Base-by-base conservation (phyloP, 2,113 vertebrate genomes). In the Ceratotherium simum region DNA sequence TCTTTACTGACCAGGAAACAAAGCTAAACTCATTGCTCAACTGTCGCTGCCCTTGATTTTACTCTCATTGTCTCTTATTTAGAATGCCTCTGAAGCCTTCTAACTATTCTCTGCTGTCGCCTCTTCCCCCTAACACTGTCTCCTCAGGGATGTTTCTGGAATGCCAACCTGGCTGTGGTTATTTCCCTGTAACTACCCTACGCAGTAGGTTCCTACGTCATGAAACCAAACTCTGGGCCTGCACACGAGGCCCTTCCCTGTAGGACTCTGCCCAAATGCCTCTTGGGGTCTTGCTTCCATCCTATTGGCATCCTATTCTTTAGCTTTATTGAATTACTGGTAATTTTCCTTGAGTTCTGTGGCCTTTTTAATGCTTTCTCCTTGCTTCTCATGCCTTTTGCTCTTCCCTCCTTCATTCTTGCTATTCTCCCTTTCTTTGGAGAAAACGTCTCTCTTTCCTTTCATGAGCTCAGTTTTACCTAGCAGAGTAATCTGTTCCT, bases 1-100 rank as follows among this genome's bases (percentile, higher is more conserved):
- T 36, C 67, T 94, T 75, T 95, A 70, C 48, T 89, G 91, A 69
- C 12, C 6, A 36, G 88, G 25, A 94, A 81, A 72, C 9, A 92
- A 88, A 85, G 39, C 73, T 78, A 12, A 70, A 39, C 67, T n/a
- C n/a, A 17, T 69, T 48, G 25, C 42, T 60, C 6, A 86, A 3
- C 46, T 48, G 56, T 78, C 84, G n/a, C 64, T 39, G 36, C 27
- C 64, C 6, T 62, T 73, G 93, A 56, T 46, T 87, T 92, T 67
- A 6, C 72, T 42, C 76, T 56, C 31, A 1, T 73, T 14, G 6
- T 16, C 29, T 48, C 80, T 86, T 76, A 58, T 60, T 65, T 39
- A 83, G 78, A 96, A 84, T 87, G 73, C 84, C 27, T 94, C 27
- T 0, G 60, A 80, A 76, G 72, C 23, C 80, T 91, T 76, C 72